phyloP scores from a whole-genome alignment of 2,797 vertebrate genomes.

The Perodicticus potto region DNA sequence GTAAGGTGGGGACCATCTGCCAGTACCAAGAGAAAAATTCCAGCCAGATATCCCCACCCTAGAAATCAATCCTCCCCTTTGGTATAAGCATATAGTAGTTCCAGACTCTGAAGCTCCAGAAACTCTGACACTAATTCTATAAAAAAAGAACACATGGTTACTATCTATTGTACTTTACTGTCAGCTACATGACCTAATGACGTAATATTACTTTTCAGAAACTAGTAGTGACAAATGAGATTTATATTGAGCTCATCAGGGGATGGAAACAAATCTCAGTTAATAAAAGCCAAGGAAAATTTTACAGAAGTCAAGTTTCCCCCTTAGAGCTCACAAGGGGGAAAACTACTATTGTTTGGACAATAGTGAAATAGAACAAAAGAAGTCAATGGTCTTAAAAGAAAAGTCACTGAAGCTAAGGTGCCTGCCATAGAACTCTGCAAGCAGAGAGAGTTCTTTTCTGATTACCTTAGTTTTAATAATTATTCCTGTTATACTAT shows the following conservation, averaged over 20 bases:
- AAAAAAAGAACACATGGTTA: not conserved
- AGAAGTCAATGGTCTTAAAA: not conserved
- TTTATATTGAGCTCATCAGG: not conserved
- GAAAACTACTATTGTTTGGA: too few relatives aligned
- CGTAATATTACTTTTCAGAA: conserved; percentile 1
- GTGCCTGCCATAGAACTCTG: not conserved
- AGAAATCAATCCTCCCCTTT: not conserved
- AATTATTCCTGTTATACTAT: not conserved
- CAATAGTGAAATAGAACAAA: not conserved
- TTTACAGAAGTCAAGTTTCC: not conserved
- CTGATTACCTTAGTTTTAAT: not conserved
- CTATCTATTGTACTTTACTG: not conserved
- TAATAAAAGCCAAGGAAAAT: not conserved
- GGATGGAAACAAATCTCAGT: not conserved
- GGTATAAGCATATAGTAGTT: not conserved
- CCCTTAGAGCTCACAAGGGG: not conserved
- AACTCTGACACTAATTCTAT: not conserved
- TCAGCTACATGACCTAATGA: not conserved
- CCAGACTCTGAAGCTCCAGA: not conserved
- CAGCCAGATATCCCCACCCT: not conserved
- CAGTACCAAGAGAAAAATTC: conserved; percentile 9
- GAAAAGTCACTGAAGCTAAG: not conserved
- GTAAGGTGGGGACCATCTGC: not conserved
- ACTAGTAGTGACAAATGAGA: conserved; percentile 25
- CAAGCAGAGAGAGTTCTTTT: not conserved